Evolutionary conservation across 2,797 vertebrate genomes (phyloP).

Genomic region (Myripristis murdjan): DNA sequence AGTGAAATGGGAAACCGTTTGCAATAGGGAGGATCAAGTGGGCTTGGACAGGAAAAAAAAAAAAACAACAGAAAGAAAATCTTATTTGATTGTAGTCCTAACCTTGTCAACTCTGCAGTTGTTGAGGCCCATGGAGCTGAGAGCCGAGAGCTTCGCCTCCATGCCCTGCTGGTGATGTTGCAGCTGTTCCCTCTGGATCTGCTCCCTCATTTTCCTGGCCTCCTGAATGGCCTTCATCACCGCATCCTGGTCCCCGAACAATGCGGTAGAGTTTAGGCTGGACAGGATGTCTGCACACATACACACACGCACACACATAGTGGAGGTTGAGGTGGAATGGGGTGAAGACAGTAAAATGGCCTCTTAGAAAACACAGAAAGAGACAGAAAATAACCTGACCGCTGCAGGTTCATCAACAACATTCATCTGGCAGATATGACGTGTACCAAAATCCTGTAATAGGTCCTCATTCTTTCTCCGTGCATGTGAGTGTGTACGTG

Average conservation of each 20-base stretch:
- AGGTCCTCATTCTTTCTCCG: constrained; percentile 2
- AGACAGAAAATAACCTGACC: neutral
- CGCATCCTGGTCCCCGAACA: constrained; percentile 99
- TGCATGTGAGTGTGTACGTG: constrained; percentile 13
- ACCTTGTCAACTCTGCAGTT: constrained; percentile 95
- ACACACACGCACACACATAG: neutral
- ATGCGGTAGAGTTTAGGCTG: constrained; percentile 97
- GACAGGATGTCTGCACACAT: constrained; percentile 94
- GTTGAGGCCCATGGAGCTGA: constrained; percentile 94
- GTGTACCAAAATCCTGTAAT: no score
- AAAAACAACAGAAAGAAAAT: constrained; percentile 5
- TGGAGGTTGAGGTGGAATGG: neutral
- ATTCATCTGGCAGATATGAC: neutral
- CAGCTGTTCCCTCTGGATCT: constrained; percentile 96
- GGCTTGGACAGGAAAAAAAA: neutral
- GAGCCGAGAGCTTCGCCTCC: constrained; percentile 94
- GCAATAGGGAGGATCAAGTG: constrained; percentile 10
- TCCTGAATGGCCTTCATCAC: constrained; percentile 99
- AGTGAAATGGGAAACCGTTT: constrained; percentile 22
- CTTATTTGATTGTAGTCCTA: constrained; percentile 47
- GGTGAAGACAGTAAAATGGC: constrained; percentile 2
- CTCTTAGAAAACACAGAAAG: neutral
- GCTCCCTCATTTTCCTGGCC: constrained; percentile 99
- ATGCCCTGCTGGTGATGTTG: constrained; percentile 93
- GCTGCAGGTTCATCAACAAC: neutral